Evolutionary conservation across 2,888 invertebrate species (phyloP).

Genomic region (Eudemis profundana): DNA sequence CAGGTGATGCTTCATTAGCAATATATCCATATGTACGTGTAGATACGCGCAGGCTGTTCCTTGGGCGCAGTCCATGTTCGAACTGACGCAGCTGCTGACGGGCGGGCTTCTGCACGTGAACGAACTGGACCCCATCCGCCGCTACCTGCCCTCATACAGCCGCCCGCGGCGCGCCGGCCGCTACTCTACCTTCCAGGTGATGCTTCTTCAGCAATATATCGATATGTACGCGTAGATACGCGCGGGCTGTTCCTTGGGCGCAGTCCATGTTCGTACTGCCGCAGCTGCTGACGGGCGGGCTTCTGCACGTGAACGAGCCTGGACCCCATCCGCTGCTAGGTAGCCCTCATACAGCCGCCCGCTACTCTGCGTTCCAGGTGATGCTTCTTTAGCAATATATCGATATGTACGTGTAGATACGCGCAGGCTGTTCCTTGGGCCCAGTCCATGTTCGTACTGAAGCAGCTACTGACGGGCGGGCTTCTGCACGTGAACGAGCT

Average conservation of each 20-base stretch:
- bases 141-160: constrained; percentile 98
- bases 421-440: constrained; percentile 94
- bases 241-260: constrained; percentile 95
- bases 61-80: constrained; percentile 99
- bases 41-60: constrained; percentile 88
- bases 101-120: constrained; percentile 95
- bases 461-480: constrained; percentile 96
- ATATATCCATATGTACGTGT: too few relatives aligned
- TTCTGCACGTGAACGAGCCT: constrained; percentile 97
- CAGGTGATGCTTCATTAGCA: too few relatives aligned
- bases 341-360: constrained; percentile 98
- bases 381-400: not conserved
- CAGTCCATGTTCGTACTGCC: constrained; percentile 98
- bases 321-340: constrained; percentile 97
- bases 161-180: constrained; percentile 95
- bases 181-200: constrained; percentile 99
- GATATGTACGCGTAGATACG: constrained; percentile 69
- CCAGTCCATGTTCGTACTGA: constrained; percentile 97
- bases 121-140: constrained; percentile 97
- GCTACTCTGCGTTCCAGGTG: constrained; percentile 99
- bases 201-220: too few relatives aligned
- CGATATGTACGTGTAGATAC: not conserved
- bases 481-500: constrained; percentile 97
- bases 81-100: constrained; percentile 96
- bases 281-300: constrained; percentile 94